Evolutionary conservation across 2,888 invertebrate species (phyloP), one percentile per base, ranked within the genome.

Genomic region (Diplazon laetatorius): DNA sequence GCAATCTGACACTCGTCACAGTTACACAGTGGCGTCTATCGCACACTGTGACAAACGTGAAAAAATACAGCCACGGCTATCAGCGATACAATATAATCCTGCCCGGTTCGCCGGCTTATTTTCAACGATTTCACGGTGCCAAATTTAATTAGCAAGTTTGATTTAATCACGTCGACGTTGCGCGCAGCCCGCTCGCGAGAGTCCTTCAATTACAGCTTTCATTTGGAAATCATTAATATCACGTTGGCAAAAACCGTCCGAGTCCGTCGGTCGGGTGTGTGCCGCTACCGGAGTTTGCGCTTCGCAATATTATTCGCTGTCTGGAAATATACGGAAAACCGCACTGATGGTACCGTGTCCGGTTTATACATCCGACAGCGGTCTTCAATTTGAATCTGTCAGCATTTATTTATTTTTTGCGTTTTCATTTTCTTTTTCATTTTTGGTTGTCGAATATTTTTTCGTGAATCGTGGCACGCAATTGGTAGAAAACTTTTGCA

Each of bases 141-240:
- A 78, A 80, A 87, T 86, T 88, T 88, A 87, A 88, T 87, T 87
- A 87, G 82, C 83, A 83, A 86, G 84, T 86, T 87, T 84, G 83
- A 84, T 87, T 87, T 86, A 86, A 87, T 86, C 85, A 84, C 82
- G 66, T 50, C 72, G 10, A 37, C 57, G 35, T 16, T 50, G 50
- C 55, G 55, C 59, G 62, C 71, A 46, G 18, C 55, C 66, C n/a
- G n/a, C n/a, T n/a, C n/a, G n/a, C n/a, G n/a, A n/a, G 65, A 57
- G 60, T 39, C 72, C 83, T 83, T 82, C 82, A 83, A 85, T 84
- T 82, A 81, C 76, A 57, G 63, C 73, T 60, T 63, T 70, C 81
- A 80, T 82, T 85, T 83, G 68, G 70, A 82, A 84, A 83, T 85
- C 80, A 69, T 78, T 84, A 80, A 83, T 83, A 82, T 80, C 60